Percentiles rank a stretch among this genome's conserved stretches.
Evolutionary conservation across 53 echinoderm and acorn worm genomes (phyloP).

Genomic region (Luidia sarsii): DNA sequence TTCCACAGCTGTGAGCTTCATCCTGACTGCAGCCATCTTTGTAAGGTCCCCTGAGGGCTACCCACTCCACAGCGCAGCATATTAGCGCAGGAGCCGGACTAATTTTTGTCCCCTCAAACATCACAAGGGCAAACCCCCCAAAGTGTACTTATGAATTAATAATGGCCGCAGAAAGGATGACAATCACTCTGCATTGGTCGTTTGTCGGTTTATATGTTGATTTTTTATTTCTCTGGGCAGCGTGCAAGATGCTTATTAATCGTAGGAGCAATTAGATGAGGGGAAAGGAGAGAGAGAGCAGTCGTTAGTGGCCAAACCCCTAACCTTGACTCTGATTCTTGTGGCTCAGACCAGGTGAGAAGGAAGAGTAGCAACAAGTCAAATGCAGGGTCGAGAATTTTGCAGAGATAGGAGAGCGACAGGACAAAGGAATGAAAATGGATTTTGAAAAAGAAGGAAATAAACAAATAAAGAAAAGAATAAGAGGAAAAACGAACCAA

Average conservation of each 20-base stretch:
- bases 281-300: background rate
- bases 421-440: conserved; percentile 47
- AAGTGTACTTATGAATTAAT: too few relatives aligned
- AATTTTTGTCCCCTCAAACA: too few relatives aligned
- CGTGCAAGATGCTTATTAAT: conserved; percentile 55
- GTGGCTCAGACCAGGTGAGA: conserved; percentile 52
- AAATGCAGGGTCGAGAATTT: conserved; percentile 44
- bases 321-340: conserved; percentile 49
- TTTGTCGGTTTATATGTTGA: too few relatives aligned
- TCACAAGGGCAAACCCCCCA: too few relatives aligned
- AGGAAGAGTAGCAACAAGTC: conserved; percentile 44
- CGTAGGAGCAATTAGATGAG: background rate
- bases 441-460: background rate
- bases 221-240: background rate
- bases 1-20: too few relatives aligned
- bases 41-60: background rate
- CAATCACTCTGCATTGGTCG: too few relatives aligned
- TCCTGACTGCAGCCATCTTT: conserved; percentile 20
- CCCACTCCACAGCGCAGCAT: too few relatives aligned
- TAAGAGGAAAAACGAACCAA: conserved; percentile 3
- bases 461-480: conserved; percentile 29
- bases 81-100: background rate
- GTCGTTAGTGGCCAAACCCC: conserved; percentile 33
- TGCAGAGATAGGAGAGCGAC: conserved; percentile 32
- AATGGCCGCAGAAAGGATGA: too few relatives aligned